Base-by-base conservation (phyloP, 2,888 invertebrate species). In the Koerneria pararmatus region DNA sequence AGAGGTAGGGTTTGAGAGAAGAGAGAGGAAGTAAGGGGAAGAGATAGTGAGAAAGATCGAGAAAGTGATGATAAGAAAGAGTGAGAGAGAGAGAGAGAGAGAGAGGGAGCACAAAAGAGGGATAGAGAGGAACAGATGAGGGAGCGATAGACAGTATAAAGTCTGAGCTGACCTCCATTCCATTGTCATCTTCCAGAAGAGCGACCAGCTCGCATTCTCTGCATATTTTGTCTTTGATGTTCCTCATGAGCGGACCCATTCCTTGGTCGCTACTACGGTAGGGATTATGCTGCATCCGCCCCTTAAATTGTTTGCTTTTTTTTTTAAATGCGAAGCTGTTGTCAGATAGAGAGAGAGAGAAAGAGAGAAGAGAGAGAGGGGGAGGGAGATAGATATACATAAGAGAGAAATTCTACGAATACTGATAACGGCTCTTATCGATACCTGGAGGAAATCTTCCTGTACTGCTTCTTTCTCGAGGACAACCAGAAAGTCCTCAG, bases 401-500 rank as follows among this genome's bases (percentile, higher is more conserved):
- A n/a, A 15, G 11, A 15, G 46, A 19, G 15, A 22, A 32, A 6
- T 11, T 56, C 4, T 11, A 56, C n/a, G 56, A 56, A 6, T 56
- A 5, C 24, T 2, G 24, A 41, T n/a, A 41, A 41, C n/a, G 46
- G n/a, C n/a, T n/a, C n/a, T 22, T 32, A 6, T 94, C 92, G 86
- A 51, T 35, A 41, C 72, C 54, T 93, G 93, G 77, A 98, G 88
- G 85, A 95, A 98, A 86, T 98, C 97, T 85, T 98, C 98, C 82
- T 98, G 97, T 79, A 95, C 95, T 0, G 95, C 92, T 86, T 98
- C 98, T 84, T 98, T 98, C 83, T 97, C 97, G 4, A 98, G 87
- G 0, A 92, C 92, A 69, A 98, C 88, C 87, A 92, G 92, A 86
- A 97, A 97, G 0, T 93, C 93, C n/a, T 32, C 46, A 2, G 93